Evolutionary conservation across 2,113 vertebrate species (phyloP), one percentile per base, ranked within the genome.

Genomic region (Benthochromis sp.): DNA sequence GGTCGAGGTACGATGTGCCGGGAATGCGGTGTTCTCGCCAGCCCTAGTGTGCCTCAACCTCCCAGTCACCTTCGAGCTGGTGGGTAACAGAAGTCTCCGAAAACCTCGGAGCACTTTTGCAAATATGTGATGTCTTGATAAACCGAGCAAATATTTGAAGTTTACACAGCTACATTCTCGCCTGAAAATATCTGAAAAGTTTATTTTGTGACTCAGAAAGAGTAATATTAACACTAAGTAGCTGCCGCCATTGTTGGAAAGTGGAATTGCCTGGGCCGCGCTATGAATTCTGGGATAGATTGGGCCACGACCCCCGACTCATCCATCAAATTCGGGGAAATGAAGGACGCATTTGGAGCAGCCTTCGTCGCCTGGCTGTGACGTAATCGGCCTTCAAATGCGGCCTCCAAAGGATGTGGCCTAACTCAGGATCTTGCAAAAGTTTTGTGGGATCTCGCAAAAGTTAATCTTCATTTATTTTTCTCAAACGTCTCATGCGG

Each of bases 191-290:
- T 63, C 29, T 2, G 9, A 34, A 34, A 63, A 19, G 16, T 63
- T 63, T 63, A 63, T 63, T 63, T 63, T 63, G 59, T 63, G 59
- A 63, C 59, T 10, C 29, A 34, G 59, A 63, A 63, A 63, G 6
- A 63, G 29, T 63, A 63, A 63, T 34, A 63, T 63, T 61, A 34
- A 61, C 0, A 2, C 9, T 6, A 61, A 61, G 59, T 63, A 4
- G 59, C 9, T 63, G 4, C 59, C 2, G 4, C 16, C 59, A 19
- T 63, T 63, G 29, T 34, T 63, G 16, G 29, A 63, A 63, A 19
- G 29, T 19, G 29, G 29, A 19, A 63, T 36, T 11, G 29, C 0
- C 59, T 61, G 9, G 29, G 59, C 59, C 5, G 0, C 16, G 16
- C 16, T 63, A 19, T 34, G 27, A 61, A 59, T 59, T 59, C 2